Evolutionary conservation across 64 coral and sea anemone species (phyloP).

Genomic region (Stichodactyla mertensii): DNA sequence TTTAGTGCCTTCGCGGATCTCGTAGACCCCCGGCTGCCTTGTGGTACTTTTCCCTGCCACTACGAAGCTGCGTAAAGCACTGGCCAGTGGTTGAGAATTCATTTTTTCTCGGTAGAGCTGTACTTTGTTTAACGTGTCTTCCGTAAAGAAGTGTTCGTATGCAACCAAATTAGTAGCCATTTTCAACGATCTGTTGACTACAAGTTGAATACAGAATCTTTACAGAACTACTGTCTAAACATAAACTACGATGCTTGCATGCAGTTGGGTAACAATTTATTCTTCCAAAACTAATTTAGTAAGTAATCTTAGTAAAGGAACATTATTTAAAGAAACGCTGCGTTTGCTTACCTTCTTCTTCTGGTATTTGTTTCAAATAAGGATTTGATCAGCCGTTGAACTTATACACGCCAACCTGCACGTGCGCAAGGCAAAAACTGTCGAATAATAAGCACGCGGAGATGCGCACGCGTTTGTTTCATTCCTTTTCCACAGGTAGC

Average conservation of each 20-base stretch:
- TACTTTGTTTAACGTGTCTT: constrained; percentile 60
- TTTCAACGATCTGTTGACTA: background rate
- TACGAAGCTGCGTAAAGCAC: constrained; percentile 70
- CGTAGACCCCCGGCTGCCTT: constrained; percentile 76
- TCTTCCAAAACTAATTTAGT: no score
- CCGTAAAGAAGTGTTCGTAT: constrained; percentile 64
- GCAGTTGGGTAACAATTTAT: no score
- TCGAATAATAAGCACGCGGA: background rate
- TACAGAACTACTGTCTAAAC: no score
- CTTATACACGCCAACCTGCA: background rate
- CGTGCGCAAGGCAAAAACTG: background rate
- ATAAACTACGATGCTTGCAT: no score
- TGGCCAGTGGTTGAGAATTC: constrained; percentile 46
- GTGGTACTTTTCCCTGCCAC: constrained; percentile 38
- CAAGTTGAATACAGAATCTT: background rate
- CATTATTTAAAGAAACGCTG: background rate
- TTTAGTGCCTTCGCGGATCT: constrained; percentile 57
- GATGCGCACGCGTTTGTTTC: background rate
- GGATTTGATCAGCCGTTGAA: background rate
- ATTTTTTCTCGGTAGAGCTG: constrained; percentile 59
- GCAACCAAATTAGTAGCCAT: constrained; percentile 33
- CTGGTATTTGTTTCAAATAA: background rate
- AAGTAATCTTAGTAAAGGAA: no score
- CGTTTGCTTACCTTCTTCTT: background rate
- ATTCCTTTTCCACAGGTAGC: no score